Percentiles rank a stretch among this genome's conserved stretches.
These are phyloP conservation scores for Pygocentrus nattereri DNA, from an alignment of 2,797 vertebrate genomes.

Conservation along the genomic window DNA sequence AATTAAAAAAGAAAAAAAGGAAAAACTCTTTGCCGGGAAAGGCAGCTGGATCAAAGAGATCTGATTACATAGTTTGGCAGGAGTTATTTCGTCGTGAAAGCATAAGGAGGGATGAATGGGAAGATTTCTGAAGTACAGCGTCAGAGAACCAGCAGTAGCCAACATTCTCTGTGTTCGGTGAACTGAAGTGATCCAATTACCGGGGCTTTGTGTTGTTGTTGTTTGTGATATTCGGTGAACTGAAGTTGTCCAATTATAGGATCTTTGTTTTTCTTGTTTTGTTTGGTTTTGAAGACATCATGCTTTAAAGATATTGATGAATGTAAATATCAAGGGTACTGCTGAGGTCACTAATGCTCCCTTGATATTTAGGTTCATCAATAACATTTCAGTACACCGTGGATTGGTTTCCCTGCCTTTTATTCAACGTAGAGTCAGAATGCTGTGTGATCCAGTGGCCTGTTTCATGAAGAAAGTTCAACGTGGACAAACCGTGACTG, in stretches of 20 bases:
- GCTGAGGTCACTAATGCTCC: not conserved
- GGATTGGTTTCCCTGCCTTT: no score
- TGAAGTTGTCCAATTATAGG: not conserved
- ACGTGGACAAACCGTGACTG: no score
- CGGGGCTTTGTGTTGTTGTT: not conserved
- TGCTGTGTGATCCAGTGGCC: no score
- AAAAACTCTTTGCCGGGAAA: slow-evolving; percentile 7
- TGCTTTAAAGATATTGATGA: not conserved
- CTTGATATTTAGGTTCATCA: not conserved
- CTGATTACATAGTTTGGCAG: slow-evolving; percentile 11
- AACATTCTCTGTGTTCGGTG: not conserved
- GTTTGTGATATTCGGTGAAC: not conserved
- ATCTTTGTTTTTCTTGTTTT: not conserved
- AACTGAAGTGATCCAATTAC: not conserved
- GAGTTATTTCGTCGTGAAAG: not conserved
- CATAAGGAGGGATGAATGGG: not conserved
- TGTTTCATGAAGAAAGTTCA: no score
- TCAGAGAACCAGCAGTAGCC: not conserved
- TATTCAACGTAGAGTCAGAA: no score
- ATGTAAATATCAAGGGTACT: not conserved
- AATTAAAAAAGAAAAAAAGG: not conserved
- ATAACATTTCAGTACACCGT: not conserved
- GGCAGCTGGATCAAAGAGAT: slow-evolving; percentile 3
- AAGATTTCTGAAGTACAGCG: not conserved
- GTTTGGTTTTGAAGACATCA: not conserved